Base-by-base conservation (phyloP, 1,140 invertebrate genomes). In the Drosophila miranda region DNA sequence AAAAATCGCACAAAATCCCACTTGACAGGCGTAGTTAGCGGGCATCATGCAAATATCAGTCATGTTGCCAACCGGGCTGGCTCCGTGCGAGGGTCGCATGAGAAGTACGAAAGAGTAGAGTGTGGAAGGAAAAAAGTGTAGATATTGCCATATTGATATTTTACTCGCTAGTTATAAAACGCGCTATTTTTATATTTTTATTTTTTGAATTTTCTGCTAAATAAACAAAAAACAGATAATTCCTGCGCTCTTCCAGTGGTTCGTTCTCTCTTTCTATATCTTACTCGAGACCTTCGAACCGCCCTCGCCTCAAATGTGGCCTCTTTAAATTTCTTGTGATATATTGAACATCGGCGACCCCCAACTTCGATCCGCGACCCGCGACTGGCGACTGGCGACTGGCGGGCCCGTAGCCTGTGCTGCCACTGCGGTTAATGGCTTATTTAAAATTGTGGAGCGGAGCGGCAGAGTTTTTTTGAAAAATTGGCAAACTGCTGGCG, bases 1-100 rank as follows among this genome's bases (percentile, higher is more conserved):
- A 89, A 89, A 89, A 89, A 89, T 89, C 87, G 87, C 87, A 77
- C 81, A 87, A 89, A 86, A 89, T 89, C 87, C 87, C 87, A 89
- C 82, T 89, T 89, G 87, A 89, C 87, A 89, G 87, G 81, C 87
- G 87, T 89, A 82, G 82, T 87, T 87, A 89, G 86, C 86, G 75
- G 82, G 78, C 78, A 86, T 86, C 82, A 86, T 87, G 82, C 82
- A 86, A 87, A 86, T 86, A 86, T 86, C 82, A 86, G 82, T 87
- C 82, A 82, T 83, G 75, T 78, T 75, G 66, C 66, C 68, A 58
- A 45, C 38, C 26, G 13, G 8, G 41, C 56, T 21, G 5, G 0
- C 34, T 16, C 28, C 13, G 2, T 9, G 46, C 78, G 82, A 88
- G 83, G 78, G 83, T 49, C 16, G 70, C 23, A 4, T 38, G 11